These are phyloP conservation scores for Melinaea marsaeus DNA, from an alignment of 2,888 invertebrate genomes.

Conservation along the genomic window DNA sequence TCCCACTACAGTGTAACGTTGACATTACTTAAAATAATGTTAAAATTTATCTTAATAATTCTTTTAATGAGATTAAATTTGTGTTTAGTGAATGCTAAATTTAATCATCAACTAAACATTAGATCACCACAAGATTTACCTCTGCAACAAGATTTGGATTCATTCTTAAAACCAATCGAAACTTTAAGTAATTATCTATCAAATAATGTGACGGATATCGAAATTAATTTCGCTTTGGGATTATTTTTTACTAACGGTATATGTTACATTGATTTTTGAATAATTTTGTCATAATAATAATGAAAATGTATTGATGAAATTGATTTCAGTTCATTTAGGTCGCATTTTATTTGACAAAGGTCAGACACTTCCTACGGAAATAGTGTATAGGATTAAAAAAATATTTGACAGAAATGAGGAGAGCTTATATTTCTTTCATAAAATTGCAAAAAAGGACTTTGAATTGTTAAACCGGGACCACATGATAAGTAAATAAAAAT, in stretches of 20 bases:
- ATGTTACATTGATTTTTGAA: constrained; percentile 11
- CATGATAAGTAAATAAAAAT: too few species aligned
- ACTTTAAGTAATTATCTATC: constrained; percentile 39
- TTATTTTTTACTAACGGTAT: constrained; percentile 54
- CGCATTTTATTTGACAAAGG: constrained; percentile 15
- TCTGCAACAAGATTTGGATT: constrained; percentile 37
- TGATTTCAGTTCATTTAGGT: constrained; percentile 9
- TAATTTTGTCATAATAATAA: not conserved
- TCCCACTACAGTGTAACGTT: constrained; percentile 10
- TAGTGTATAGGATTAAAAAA: too few species aligned
- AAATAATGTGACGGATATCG: constrained; percentile 39
- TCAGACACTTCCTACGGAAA: too few species aligned
- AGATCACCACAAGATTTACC: constrained; percentile 33
- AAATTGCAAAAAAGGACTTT: too few species aligned
- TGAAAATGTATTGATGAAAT: too few species aligned
- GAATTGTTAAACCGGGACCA: too few species aligned
- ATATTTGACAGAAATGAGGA: too few species aligned
- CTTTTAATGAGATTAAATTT: not conserved
- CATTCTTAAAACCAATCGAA: constrained; percentile 42
- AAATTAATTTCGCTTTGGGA: constrained; percentile 49
- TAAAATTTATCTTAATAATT: not conserved
- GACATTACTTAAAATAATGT: not conserved
- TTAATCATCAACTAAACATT: not conserved
- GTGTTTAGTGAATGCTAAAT: constrained; percentile 9
- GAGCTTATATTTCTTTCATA: too few species aligned